phyloP scores from a whole-genome alignment of 1,140 invertebrate species.

The Eriocheir sinensis region DNA sequence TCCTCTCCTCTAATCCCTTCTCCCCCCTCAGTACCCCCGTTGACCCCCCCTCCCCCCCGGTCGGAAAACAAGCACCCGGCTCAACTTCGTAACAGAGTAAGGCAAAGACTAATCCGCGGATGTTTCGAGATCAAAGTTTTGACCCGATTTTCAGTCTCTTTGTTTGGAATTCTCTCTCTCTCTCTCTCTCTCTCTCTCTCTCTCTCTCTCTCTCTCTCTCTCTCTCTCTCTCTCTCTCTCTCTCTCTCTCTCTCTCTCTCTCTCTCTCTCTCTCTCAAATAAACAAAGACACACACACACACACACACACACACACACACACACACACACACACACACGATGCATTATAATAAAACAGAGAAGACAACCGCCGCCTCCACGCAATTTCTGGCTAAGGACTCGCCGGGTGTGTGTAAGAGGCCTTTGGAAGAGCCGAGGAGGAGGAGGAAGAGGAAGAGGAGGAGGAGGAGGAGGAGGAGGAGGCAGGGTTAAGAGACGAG shows the following conservation, averaged over 20 bases:
- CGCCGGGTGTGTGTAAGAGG: too few relatives aligned
- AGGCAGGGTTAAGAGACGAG: too few relatives aligned
- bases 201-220: background rate
- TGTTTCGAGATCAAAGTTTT: too few relatives aligned
- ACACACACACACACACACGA: background rate
- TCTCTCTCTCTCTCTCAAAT: background rate
- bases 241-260: background rate
- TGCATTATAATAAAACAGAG: too few relatives aligned
- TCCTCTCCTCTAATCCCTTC: background rate
- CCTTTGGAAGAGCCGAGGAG: too few relatives aligned
- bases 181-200: background rate
- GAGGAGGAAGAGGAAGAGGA: too few relatives aligned
- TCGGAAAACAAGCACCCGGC: background rate
- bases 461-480: too few relatives aligned
- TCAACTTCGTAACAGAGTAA: too few relatives aligned
- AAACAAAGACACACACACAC: background rate
- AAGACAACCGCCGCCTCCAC: too few relatives aligned
- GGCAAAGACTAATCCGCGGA: too few relatives aligned
- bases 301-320: conserved; percentile 9
- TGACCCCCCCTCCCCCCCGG: background rate
- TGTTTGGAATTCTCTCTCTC: background rate
- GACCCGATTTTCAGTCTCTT: too few relatives aligned
- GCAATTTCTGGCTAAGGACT: too few relatives aligned
- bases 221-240: background rate
- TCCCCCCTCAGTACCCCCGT: background rate